Percentiles rank a stretch among this genome's conserved stretches.
These are phyloP conservation scores for Lycocorax pyrrhopterus DNA, from an alignment of 2,113 vertebrate species.

Conservation along the genomic window DNA sequence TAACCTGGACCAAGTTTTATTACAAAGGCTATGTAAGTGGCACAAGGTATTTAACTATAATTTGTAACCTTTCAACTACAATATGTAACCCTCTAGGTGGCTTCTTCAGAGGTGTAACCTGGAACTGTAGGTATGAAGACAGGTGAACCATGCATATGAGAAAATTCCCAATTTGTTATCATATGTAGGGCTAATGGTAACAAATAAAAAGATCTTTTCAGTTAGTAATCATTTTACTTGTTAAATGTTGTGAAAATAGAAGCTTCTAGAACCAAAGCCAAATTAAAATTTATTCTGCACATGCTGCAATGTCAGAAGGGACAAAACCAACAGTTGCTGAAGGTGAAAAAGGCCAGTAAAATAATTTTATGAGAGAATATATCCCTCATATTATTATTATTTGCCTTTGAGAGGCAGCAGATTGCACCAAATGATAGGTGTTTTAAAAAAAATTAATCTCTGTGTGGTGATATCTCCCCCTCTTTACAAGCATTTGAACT, in stretches of 20 bases:
- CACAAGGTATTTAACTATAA: background rate
- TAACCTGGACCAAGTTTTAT: background rate
- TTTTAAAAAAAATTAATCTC: background rate
- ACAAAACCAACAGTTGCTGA: background rate
- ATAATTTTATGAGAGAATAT: background rate
- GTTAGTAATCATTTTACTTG: background rate
- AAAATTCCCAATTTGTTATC: background rate
- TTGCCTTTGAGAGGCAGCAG: constrained; percentile 10
- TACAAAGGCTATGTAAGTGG: background rate
- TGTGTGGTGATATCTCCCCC: background rate
- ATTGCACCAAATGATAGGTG: background rate
- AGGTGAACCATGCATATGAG: background rate
- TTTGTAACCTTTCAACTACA: background rate
- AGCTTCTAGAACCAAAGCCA: background rate
- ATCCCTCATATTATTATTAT: background rate
- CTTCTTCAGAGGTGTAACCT: background rate
- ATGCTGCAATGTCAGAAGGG: background rate
- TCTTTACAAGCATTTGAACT: constrained; percentile 29
- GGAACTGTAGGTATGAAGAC: background rate
- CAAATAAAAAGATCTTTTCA: background rate
- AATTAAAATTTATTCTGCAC: background rate
- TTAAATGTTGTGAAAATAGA: background rate
- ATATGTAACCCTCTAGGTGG: background rate
- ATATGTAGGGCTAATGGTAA: background rate
- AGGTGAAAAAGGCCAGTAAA: background rate